A percentile compares a stretch with the other conserved stretches of the same genome.
Conservation (phyloP, 2,797 vertebrate species). For the Oreochromis grahami region DNA sequence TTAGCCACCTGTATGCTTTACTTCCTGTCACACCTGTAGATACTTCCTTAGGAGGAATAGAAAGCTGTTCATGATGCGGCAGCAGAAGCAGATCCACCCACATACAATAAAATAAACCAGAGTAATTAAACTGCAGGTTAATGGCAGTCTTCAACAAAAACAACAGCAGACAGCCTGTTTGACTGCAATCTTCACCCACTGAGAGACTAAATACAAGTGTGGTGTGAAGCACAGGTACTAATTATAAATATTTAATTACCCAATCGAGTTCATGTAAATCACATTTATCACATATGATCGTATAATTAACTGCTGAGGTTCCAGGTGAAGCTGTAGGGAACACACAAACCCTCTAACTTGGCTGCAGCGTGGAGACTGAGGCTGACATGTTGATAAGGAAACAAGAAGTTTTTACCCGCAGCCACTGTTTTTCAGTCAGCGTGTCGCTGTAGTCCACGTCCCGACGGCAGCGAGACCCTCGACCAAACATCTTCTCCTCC, state of each 20-base stretch:
- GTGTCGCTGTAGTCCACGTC: slow-evolving; percentile 97
- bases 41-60: background rate
- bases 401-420: slow-evolving; percentile 78
- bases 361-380: background rate
- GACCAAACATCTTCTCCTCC: slow-evolving; percentile 94
- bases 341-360: background rate
- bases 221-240: background rate
- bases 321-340: background rate
- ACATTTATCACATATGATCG: background rate
- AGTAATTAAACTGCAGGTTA: background rate
- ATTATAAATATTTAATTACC: background rate
- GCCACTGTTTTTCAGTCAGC: slow-evolving; percentile 97
- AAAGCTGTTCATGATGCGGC: background rate
- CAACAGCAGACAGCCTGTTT: background rate
- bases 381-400: background rate
- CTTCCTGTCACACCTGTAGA: background rate
- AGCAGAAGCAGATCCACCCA: background rate
- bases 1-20: rapidly evolving
- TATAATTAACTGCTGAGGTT: rapidly evolving
- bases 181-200: background rate
- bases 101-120: background rate
- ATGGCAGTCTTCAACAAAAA: rapidly evolving
- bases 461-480: slow-evolving; percentile 91
- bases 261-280: background rate
- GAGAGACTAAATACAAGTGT: background rate